Evolutionary conservation across 1,140 invertebrate species (phyloP), one percentile per base, ranked within the genome.

Genomic region (Tyrophagus putrescentiae): DNA sequence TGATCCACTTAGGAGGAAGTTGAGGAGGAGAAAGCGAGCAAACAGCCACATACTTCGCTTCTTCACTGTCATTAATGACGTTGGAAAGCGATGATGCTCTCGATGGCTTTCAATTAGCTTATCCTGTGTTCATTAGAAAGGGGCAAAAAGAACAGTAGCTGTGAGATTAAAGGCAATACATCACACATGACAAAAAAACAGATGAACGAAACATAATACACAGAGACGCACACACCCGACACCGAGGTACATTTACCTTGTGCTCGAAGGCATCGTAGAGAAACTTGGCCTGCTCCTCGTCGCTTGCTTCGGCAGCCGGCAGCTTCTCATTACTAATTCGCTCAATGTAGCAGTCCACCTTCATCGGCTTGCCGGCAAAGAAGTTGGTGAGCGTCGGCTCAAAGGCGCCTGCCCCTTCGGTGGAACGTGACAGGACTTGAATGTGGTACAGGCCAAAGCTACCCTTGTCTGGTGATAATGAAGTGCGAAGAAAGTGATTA

Each of bases 271-370:
- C 70, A 58, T 87, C 74, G 64, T 88, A 81, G 34, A 95, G 71
- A 83, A 87, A 95, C 53, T 81, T 75, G 9, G 85, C 78, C 61
- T 82, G 82, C 58, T 78, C 82, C 62, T 81, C 79, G 64, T 93
- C 87, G 56, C 67, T 66, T 62, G 80, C 79, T 45, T 80, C 77
- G 18, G 18, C 45, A 21, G 45, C 21, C 0, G 92, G 91, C 33
- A 95, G 76, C 57, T 82, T 76, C 45, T 84, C 80, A 18, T 94
- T 73, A 3, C 84, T 82, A 69, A 92, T 84, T 67, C 90, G 78
- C 61, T 84, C 79, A 65, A 89, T 80, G 68, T 84, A 81, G 70
- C 93, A 75, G 68, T 91, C 82, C 1, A 80, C 84, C 62, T 78
- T 75, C 1, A 88, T 76, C 42, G 74, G 73, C 68, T 83, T 82